Percentiles rank a stretch among this genome's conserved stretches.
phyloP scores from a whole-genome alignment of 2,888 invertebrate species.

The Plusia festucae region DNA sequence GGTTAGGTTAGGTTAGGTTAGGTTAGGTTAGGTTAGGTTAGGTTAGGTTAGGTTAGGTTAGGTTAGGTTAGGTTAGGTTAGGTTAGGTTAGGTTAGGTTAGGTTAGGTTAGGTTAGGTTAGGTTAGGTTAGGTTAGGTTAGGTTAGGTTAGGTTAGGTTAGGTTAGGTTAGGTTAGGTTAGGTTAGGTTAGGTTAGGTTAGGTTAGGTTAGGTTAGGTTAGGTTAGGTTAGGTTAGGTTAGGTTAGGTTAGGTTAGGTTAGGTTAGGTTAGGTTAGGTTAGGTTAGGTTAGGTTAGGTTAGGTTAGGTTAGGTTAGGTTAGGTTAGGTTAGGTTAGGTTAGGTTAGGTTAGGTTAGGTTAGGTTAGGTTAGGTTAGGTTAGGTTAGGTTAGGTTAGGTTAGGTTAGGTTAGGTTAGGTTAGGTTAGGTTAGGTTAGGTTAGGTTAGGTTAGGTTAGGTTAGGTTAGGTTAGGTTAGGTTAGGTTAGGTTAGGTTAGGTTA shows the following conservation, averaged over 20 bases:
- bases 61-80: constrained; percentile 34
- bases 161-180: constrained; percentile 26
- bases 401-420: constrained; percentile 42
- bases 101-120: constrained; percentile 46
- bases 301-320: constrained; percentile 52
- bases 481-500: constrained; percentile 38
- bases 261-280: constrained; percentile 25
- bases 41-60: constrained; percentile 36
- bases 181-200: constrained; percentile 28
- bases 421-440: constrained; percentile 39
- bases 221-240: constrained; percentile 33
- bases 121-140: constrained; percentile 42
- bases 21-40: constrained; percentile 40
- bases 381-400: constrained; percentile 40
- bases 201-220: constrained; percentile 33
- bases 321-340: constrained; percentile 53
- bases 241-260: constrained; percentile 43
- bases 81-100: constrained; percentile 45
- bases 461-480: constrained; percentile 21
- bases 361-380: constrained; percentile 48
- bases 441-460: constrained; percentile 36
- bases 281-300: constrained; percentile 50
- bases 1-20: constrained; percentile 41
- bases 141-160: constrained; percentile 44
- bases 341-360: constrained; percentile 53